A percentile compares a stretch with the other conserved stretches of the same genome.
These are phyloP conservation scores for Pangasius mekongensis DNA, from an alignment of 2,797 vertebrate species.

Conservation along the genomic window DNA sequence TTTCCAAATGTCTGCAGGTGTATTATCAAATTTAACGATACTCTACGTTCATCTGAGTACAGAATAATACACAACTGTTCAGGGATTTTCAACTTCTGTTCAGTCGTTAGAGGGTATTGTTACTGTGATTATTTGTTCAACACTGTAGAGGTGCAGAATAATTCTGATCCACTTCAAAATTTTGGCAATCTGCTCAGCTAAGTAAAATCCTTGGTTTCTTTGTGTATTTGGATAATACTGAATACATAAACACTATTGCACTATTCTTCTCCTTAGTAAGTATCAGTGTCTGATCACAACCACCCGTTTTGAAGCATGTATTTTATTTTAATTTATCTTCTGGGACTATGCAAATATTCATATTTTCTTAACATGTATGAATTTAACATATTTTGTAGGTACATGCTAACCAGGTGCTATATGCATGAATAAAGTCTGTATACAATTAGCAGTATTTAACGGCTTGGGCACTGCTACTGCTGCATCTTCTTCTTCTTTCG, in stretches of 20 bases:
- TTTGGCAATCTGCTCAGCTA: background rate
- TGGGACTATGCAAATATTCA: background rate
- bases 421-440: background rate
- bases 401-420: background rate
- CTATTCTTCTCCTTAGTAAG: background rate
- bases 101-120: background rate
- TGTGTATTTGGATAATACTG: constrained; percentile 8
- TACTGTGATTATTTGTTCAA: constrained; percentile 25
- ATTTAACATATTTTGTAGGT: background rate
- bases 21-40: background rate
- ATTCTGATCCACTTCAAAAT: constrained; percentile 13
- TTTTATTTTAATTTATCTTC: constrained; percentile 18
- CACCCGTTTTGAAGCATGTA: background rate
- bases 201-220: background rate
- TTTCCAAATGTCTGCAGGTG: background rate
- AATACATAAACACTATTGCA: constrained; percentile 10
- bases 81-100: constrained; percentile 1
- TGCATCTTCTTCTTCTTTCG: too few species aligned
- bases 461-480: background rate
- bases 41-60: background rate
- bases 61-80: constrained; percentile 14
- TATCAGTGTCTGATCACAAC: background rate
- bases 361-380: background rate
- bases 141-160: constrained; percentile 13
- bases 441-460: background rate